Conservation (phyloP, 2,888 invertebrate genomes). For the Sabatieria punctata region DNA sequence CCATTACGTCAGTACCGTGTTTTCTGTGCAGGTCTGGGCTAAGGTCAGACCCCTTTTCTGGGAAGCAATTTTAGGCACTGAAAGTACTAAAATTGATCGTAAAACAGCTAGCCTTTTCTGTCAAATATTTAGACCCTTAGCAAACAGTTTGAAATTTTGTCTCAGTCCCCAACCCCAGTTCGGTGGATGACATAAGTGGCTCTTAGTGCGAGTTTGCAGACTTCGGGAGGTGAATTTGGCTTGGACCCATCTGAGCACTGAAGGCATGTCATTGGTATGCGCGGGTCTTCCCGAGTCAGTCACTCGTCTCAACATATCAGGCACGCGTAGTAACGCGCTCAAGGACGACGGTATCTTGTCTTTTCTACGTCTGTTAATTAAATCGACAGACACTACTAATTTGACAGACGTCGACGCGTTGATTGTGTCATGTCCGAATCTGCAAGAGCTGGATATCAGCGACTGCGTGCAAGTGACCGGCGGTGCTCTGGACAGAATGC, state of each 20-base stretch:
- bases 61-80: too few species aligned
- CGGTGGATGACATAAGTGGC: neutral
- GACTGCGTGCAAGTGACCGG: conserved; percentile 59
- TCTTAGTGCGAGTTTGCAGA: conserved; percentile 33
- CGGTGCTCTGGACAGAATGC: conserved; percentile 43
- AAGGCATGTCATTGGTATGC: conserved; percentile 44
- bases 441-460: conserved; percentile 69
- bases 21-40: neutral
- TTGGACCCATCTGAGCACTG: conserved; percentile 52
- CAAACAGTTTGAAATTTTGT: conserved; percentile 40
- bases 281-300: conserved; percentile 47
- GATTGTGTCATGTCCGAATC: conserved; percentile 47
- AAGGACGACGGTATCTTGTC: too few species aligned
- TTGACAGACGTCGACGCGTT: conserved; percentile 55
- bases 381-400: too few species aligned
- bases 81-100: too few species aligned
- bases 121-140: conserved; percentile 10
- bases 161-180: neutral
- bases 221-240: conserved; percentile 49
- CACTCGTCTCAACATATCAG: conserved; percentile 59
- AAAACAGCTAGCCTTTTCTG: conserved; percentile 39
- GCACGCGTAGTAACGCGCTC: conserved; percentile 41
- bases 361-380: too few species aligned
- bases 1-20: too few species aligned
- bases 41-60: neutral